These are phyloP conservation scores for Zaprionus inermis DNA, from an alignment of 1,140 invertebrate species.

Conservation along the genomic window DNA sequence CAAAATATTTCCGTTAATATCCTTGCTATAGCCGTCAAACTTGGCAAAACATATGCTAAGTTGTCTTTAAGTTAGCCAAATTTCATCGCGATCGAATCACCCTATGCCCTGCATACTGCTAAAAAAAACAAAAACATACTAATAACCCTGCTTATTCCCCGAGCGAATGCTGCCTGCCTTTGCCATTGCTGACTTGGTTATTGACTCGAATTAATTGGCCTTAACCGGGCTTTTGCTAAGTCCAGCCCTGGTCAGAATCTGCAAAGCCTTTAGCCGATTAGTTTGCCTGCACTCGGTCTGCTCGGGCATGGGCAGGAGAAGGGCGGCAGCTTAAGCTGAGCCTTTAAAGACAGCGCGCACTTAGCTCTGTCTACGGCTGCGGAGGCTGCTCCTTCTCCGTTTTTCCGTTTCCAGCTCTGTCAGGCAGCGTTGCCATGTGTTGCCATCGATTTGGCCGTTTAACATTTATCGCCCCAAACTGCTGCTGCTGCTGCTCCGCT, in stretches of 20 bases:
- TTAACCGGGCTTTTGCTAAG: neutral
- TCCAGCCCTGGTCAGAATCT: neutral
- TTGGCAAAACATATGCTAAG: no score
- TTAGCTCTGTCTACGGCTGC: neutral
- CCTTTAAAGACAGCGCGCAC: conserved; percentile 30
- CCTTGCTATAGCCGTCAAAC: no score
- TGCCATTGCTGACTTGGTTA: neutral
- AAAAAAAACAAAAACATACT: no score
- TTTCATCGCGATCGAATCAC: no score
- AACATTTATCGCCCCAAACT: conserved; percentile 72
- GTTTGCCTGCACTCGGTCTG: no score
- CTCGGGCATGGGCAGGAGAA: no score
- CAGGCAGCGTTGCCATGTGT: conserved; percentile 61
- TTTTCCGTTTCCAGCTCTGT: no score
- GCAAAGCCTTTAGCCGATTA: conserved; percentile 6
- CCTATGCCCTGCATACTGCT: no score
- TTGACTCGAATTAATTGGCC: conserved; percentile 13
- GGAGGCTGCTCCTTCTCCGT: conserved; percentile 7
- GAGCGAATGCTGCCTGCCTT: neutral
- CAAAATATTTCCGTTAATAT: no score
- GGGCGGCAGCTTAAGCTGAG: neutral
- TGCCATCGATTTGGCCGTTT: conserved; percentile 80
- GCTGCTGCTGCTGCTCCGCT: conserved; percentile 6
- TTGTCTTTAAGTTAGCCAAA: no score
- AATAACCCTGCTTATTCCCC: no score